Evolutionary conservation across 2,797 vertebrate species (phyloP).

Genomic region (Mastacembelus armatus): DNA sequence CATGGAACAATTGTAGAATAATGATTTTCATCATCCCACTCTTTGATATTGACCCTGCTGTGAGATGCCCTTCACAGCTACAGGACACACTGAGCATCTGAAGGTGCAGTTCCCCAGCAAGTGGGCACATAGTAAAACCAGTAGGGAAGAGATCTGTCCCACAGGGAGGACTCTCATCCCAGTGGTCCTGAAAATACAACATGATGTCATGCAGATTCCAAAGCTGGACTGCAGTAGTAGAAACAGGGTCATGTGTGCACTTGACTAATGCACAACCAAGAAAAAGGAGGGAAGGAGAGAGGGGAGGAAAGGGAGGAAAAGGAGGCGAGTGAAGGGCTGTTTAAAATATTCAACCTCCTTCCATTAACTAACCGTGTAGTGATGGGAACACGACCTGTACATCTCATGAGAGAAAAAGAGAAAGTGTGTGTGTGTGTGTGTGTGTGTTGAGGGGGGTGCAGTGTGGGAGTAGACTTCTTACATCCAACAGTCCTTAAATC

Average conservation of each 20-base stretch:
- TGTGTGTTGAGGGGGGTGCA: no score
- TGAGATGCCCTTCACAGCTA: conserved; percentile 6
- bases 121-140: no score
- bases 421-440: no score
- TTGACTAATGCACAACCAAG: conserved; percentile 78
- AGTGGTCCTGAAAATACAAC: conserved; percentile 74
- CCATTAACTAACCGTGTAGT: conserved; percentile 79
- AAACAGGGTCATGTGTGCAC: conserved; percentile 81
- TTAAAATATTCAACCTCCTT: conserved; percentile 86
- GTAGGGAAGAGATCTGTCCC: conserved; percentile 47
- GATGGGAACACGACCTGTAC: conserved; percentile 76
- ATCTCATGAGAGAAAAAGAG: conserved; percentile 62
- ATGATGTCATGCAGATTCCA: conserved; percentile 81
- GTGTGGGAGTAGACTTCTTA: conserved; percentile 69
- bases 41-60: background rate
- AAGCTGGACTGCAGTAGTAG: conserved; percentile 77
- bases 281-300: conserved; percentile 33
- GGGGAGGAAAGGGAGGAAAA: conserved; percentile 45
- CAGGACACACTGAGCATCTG: conserved; percentile 28
- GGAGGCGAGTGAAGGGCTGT: conserved; percentile 70
- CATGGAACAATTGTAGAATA: no score
- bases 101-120: conserved; percentile 29
- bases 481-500: conserved; percentile 76
- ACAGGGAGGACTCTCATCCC: conserved; percentile 54
- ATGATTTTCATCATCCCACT: no score